Evolutionary conservation across 2,113 vertebrate species (phyloP).

Genomic region (Nyctereutes procyonoides): DNA sequence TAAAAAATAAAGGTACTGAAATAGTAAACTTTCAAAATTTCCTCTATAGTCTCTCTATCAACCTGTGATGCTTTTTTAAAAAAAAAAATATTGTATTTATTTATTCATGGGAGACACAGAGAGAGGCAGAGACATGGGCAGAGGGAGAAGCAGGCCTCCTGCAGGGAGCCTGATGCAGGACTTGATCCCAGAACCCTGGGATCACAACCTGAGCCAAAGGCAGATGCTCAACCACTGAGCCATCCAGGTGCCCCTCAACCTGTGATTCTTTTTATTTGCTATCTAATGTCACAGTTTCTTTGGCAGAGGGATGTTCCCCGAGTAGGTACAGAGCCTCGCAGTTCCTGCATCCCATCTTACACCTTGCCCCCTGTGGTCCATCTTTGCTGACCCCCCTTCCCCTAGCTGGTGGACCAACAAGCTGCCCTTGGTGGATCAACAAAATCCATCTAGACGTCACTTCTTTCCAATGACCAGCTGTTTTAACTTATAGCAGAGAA

Average conservation of each 20-base stretch:
- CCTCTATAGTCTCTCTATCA: not conserved
- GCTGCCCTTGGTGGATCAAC: not conserved
- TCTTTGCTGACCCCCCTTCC: not conserved
- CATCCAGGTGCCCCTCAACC: too few species aligned
- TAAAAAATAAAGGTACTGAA: not conserved
- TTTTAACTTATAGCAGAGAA: not conserved
- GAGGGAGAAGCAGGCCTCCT: too few species aligned
- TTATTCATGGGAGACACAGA: too few species aligned
- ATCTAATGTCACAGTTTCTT: not conserved
- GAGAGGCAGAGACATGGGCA: too few species aligned
- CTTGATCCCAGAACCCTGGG: too few species aligned
- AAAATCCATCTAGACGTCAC: not conserved
- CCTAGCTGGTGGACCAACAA: not conserved
- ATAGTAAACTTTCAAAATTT: not conserved
- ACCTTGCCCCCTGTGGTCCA: rapidly evolving
- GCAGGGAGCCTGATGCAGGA: too few species aligned
- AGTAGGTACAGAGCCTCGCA: rapidly evolving
- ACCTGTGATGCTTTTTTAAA: not conserved
- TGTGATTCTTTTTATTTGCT: not conserved
- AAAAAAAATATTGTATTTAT: too few species aligned
- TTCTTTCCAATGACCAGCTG: not conserved
- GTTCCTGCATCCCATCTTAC: too few species aligned
- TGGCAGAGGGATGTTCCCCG: too few species aligned
- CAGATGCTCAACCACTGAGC: too few species aligned
- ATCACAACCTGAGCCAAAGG: too few species aligned